These are phyloP conservation scores for Meles meles DNA, from an alignment of 2,113 vertebrate species.

Conservation along the genomic window DNA sequence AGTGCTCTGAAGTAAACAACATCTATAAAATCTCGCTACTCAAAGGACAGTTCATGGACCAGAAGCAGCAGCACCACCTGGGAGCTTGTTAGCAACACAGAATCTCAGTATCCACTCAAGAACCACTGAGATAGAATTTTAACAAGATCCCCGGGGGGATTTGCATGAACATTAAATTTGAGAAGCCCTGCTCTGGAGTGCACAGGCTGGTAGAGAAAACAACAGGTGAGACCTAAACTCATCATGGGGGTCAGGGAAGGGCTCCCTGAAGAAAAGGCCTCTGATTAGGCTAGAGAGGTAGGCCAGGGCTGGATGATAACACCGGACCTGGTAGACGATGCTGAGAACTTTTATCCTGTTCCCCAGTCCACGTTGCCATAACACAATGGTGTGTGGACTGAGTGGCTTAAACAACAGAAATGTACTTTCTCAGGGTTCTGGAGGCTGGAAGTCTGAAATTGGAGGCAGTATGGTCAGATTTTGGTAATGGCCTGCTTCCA, in stretches of 20 bases:
- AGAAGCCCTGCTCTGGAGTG: background rate
- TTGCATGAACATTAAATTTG: background rate
- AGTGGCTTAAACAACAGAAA: background rate
- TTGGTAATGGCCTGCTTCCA: background rate
- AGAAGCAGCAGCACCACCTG: background rate
- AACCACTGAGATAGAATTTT: constrained; percentile 27
- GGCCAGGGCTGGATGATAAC: background rate
- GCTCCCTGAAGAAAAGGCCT: background rate
- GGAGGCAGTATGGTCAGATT: background rate
- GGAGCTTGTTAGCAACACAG: constrained; percentile 63
- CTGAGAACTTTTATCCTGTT: background rate
- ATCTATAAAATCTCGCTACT: background rate
- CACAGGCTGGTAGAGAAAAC: background rate
- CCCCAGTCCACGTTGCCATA: background rate
- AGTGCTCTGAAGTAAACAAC: background rate
- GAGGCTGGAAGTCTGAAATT: background rate
- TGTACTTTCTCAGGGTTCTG: background rate
- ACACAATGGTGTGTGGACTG: background rate
- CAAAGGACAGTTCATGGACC: background rate
- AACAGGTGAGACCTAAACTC: constrained; percentile 16
- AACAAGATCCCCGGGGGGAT: constrained; percentile 56
- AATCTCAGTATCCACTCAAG: constrained; percentile 30
- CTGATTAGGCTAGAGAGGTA: background rate
- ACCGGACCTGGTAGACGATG: background rate
- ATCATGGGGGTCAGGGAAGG: background rate